Evolutionary conservation across 2,888 invertebrate genomes (phyloP), one percentile per base, ranked within the genome.

Genomic region (Xestia sexstrigata): DNA sequence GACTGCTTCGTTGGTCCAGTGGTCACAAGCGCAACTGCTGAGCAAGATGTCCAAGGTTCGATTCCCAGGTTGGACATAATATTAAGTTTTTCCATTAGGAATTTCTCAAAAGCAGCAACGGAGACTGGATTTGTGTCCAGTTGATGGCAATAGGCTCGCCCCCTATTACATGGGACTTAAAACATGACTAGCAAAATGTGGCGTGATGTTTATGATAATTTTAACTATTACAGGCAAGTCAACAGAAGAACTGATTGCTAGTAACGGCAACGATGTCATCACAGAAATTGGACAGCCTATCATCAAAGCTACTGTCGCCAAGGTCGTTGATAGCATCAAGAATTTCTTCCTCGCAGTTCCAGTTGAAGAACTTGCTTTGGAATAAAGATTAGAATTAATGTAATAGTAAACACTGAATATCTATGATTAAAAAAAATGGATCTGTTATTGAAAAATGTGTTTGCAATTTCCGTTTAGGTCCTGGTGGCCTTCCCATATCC

Each of bases 181-280:
- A 55, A n/a, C n/a, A 55, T 55, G 55, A n/a, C 55, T n/a, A n/a
- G 13, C 55, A n/a, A 55, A n/a, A 55, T 8, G 49, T 49, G 49
- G 47, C 39, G 39, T 39, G 2, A 2, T 35, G 35, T 35, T 2
- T 35, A 35, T 35, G 35, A 35, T 35, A 35, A 35, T 70, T 76
- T 82, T 30, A 6, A 11, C 5, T 49, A 11, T 88, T 89, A 23
- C 83, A 88, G 89, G 86, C 5, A 84, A 71, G 45, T 42, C 84
- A 26, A 88, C 83, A 0, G 79, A 78, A 35, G 89, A 91, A 0
- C 74, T 93, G 0, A 89, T 94, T 5, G 69, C 84, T 0, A 76
- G 74, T 5, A 92, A 87, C 39, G 90, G 92, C 1, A 94, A 94
- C 74, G 92, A 91, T 2, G 89, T 94, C 20, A 83, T 94, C 67